A percentile compares a stretch with the other conserved stretches of the same genome.
Evolutionary conservation across 2,797 vertebrate species (phyloP).

Genomic region (Anabacerthia variegaticeps): DNA sequence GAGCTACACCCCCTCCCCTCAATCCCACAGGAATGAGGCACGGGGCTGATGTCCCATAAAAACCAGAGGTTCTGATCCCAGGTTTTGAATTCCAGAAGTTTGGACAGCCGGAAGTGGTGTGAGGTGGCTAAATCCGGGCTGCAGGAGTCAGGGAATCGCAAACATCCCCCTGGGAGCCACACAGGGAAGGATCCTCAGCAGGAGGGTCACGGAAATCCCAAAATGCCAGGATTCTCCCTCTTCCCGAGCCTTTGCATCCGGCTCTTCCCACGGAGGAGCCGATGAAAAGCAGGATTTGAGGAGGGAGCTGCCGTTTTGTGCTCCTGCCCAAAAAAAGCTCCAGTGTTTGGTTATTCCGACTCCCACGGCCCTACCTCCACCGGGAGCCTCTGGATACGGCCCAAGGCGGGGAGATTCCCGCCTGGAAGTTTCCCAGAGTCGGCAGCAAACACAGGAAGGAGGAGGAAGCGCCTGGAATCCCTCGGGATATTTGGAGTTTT

Average conservation of each 20-base stretch:
- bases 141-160: not conserved
- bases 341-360: not conserved
- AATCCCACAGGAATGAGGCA: not conserved
- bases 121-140: not conserved
- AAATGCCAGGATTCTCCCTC: not conserved
- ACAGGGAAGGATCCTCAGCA: not conserved
- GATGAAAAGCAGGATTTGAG: not conserved
- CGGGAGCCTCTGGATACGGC: not conserved
- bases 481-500: not conserved
- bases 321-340: not conserved
- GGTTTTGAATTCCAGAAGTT: not conserved
- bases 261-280: not conserved
- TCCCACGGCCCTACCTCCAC: not conserved
- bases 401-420: not conserved
- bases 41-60: not conserved
- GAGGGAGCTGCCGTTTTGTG: not conserved
- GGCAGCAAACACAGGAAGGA: not conserved
- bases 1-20: not conserved
- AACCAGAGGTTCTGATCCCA: not conserved
- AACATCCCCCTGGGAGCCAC: not conserved
- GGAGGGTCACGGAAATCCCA: fast-evolving
- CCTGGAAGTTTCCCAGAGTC: not conserved
- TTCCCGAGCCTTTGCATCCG: not conserved
- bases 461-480: not conserved
- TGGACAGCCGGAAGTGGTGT: fast-evolving